Conservation (phyloP, 2,113 vertebrate species). For the Ailurus styani region DNA sequence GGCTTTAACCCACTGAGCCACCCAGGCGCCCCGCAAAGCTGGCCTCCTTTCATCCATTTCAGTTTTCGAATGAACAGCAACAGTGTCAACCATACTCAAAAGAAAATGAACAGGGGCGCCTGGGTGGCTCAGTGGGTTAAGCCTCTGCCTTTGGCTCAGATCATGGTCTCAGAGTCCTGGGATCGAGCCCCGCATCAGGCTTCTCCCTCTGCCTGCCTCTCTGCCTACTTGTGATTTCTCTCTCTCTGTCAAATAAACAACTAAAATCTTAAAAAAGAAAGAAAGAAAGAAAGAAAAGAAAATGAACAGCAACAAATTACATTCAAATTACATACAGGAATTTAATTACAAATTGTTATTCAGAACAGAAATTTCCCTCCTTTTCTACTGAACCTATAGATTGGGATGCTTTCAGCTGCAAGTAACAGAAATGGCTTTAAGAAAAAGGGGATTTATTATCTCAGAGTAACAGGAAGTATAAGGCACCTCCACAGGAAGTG, state of each 20-base stretch:
- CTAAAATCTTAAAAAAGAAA: too few relatives aligned
- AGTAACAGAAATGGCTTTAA: background rate
- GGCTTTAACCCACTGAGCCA: too few relatives aligned
- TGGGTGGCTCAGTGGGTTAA: too few relatives aligned
- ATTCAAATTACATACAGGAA: background rate
- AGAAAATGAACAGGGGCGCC: background rate
- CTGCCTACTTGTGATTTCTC: too few relatives aligned
- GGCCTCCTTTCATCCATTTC: background rate
- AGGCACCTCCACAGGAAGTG: background rate
- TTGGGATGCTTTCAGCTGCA: background rate
- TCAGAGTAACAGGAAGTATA: background rate
- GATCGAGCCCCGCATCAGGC: too few relatives aligned
- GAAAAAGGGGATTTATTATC: background rate
- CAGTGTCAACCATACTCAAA: background rate
- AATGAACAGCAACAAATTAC: background rate
- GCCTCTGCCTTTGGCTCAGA: too few relatives aligned
- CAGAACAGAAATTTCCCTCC: background rate
- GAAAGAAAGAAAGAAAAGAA: too few relatives aligned
- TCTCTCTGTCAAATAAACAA: too few relatives aligned
- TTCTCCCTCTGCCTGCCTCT: too few relatives aligned
- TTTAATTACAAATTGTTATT: slow-evolving; percentile 6
- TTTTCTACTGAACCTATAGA: background rate
- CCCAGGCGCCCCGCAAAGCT: too few relatives aligned
- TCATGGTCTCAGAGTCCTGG: too few relatives aligned
- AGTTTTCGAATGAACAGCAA: background rate